phyloP scores from a whole-genome alignment of 2,113 vertebrate species.

The Prietella phreatophila region DNA sequence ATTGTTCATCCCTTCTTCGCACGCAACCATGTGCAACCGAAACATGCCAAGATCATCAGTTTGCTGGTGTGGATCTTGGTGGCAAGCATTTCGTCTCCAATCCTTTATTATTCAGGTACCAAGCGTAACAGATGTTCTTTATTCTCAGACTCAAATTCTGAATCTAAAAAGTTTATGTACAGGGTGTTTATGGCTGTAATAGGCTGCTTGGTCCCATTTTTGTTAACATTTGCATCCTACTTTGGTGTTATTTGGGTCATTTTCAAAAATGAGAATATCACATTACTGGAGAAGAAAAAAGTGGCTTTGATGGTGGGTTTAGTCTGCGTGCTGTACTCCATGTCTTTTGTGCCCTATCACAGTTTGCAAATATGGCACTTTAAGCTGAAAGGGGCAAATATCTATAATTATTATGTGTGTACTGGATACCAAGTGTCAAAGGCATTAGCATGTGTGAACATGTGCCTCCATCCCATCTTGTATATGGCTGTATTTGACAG shows the following conservation, averaged over 20 bases:
- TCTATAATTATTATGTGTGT: rapidly evolving
- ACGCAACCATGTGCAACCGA: conserved; percentile 60
- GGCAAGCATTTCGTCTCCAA: conserved; percentile 65
- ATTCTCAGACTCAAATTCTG: neutral
- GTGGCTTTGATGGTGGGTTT: conserved; percentile 69
- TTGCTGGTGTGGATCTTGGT: conserved; percentile 67
- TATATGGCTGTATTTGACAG: conserved; percentile 77
- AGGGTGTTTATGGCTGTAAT: conserved; percentile 63
- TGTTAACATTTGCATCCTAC: conserved; percentile 74
- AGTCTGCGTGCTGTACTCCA: conserved; percentile 68
- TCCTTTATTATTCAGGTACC: conserved; percentile 62
- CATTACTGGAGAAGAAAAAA: conserved; percentile 66
- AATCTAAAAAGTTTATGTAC: conserved; percentile 56
- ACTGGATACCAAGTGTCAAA: conserved; percentile 71
- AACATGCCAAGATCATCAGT: conserved; percentile 67
- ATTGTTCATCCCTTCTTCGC: conserved; percentile 73
- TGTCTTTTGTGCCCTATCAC: conserved; percentile 81
- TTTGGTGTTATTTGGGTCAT: conserved; percentile 63
- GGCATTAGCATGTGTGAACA: conserved; percentile 74
- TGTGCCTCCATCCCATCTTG: conserved; percentile 81
- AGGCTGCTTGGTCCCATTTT: conserved; percentile 75
- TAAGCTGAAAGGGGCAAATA: rapidly evolving
- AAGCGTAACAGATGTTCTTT: neutral
- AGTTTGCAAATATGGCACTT: conserved; percentile 64
- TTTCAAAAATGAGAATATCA: conserved; percentile 66